Conservation (phyloP, 1,140 invertebrate species). For the Drosophila truncata region DNA sequence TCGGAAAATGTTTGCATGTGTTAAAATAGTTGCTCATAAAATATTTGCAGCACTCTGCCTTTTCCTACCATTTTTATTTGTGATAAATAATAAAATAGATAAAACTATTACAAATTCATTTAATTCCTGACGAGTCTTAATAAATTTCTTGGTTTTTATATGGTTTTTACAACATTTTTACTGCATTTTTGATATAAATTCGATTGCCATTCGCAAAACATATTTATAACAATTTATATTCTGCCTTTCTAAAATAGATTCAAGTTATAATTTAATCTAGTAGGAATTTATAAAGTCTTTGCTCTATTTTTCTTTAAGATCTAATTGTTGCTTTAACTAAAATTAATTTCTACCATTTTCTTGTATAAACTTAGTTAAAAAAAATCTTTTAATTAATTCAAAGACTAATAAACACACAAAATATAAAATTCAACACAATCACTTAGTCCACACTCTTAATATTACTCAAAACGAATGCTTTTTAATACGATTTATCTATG, state of each 20-base stretch:
- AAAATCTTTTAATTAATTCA: neutral
- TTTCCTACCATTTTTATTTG: neutral
- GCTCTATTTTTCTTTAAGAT: neutral
- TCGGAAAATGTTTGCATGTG: neutral
- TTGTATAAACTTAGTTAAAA: too few species aligned
- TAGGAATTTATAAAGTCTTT: neutral
- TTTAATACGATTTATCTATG: constrained; percentile 43
- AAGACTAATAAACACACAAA: neutral
- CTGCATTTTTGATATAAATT: constrained; percentile 8
- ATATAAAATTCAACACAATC: neutral
- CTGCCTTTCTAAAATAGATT: neutral
- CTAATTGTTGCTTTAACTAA: too few species aligned
- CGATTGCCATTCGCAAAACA: neutral
- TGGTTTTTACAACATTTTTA: neutral
- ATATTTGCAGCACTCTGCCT: neutral
- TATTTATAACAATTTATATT: constrained; percentile 6
- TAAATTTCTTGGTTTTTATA: neutral
- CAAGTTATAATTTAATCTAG: neutral
- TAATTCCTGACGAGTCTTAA: neutral
- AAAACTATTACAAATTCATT: neutral
- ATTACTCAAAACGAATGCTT: neutral
- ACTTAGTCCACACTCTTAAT: neutral
- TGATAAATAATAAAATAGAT: neutral
- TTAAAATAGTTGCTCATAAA: neutral
- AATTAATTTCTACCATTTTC: neutral